Evolutionary conservation across 2,113 vertebrate species (phyloP), one percentile per base, ranked within the genome.

Genomic region (Amphiprion percula): DNA sequence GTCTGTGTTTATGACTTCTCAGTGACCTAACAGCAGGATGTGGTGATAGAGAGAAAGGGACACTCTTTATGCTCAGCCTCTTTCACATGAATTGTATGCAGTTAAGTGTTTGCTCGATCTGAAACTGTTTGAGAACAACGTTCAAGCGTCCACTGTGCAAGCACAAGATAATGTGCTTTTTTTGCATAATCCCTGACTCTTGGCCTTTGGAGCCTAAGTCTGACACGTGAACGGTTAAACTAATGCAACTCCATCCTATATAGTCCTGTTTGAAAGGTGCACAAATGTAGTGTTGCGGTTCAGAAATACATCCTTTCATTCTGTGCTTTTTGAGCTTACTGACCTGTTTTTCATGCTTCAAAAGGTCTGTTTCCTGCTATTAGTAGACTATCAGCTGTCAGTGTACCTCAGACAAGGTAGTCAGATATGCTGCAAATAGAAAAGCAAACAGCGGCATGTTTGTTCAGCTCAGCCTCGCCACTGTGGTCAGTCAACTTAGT

Each of bases 401-500:
- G 6, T 23, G 3, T n/a, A 8, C 56, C 49, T 53, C 15, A 59
- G 50, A 30, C n/a, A 30, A 30, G 64, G 55, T 24, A 9, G 2
- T 24, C 47, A 15, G 46, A 37, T 59, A 50, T 39, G 44, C 82
- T 80, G 16, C 50, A 77, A 81, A 83, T 72, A 81, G 64, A 68
- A 77, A 64, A 53, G 68, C 71, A 89, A 87, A 93, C 62, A 63
- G 71, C 61, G 80, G 63, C 33, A 58, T 87, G 54, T 91, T 91
- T 91, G 81, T 56, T 54, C 65, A 77, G 19, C 39, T 37, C 53
- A 78, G 70, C 58, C 72, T 80, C 59, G 70, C 52, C 79, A 74
- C 55, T 10, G 41, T 84, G 88, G 86, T 90, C 84, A 85, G 68
- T 91, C 62, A 87, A 74, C 86, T 80, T n/a, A 10, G 24, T 16